These are phyloP conservation scores for Chondrosia reniformis DNA, from an alignment of 37 sponge, comb jelly and placozoan species.

Conservation along the genomic window DNA sequence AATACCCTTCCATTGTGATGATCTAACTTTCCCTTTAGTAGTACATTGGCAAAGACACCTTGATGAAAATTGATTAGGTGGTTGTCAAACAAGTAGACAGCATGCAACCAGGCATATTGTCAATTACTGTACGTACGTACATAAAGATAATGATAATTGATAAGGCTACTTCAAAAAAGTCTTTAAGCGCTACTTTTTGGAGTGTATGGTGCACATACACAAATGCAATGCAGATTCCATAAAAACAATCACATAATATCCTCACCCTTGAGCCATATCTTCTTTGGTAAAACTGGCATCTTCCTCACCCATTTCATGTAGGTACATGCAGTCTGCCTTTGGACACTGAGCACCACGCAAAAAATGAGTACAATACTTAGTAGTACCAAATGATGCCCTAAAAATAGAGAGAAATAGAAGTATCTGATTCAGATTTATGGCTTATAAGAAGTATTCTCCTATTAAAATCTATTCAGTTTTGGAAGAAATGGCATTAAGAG, in stretches of 20 bases:
- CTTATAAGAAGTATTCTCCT: too few relatives aligned
- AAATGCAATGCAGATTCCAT: background rate
- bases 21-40: too few relatives aligned
- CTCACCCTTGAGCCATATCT: constrained; percentile 89
- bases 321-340: constrained; percentile 93
- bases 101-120: too few relatives aligned
- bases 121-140: too few relatives aligned
- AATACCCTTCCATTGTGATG: background rate
- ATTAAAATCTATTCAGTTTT: too few relatives aligned
- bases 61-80: too few relatives aligned
- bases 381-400: constrained; percentile 93
- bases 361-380: constrained; percentile 91
- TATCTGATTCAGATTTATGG: too few relatives aligned
- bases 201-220: background rate
- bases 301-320: constrained; percentile 89
- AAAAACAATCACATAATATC: background rate
- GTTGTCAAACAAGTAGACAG: too few relatives aligned
- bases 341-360: constrained; percentile 69
- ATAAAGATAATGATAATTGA: background rate
- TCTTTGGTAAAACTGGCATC: constrained; percentile 95
- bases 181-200: background rate
- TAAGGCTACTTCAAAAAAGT: too few relatives aligned
- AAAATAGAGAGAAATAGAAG: too few relatives aligned
- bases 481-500: too few relatives aligned
- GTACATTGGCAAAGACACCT: too few relatives aligned